phyloP scores from a whole-genome alignment of 1,140 invertebrate genomes.

The Nomia melanderi region DNA sequence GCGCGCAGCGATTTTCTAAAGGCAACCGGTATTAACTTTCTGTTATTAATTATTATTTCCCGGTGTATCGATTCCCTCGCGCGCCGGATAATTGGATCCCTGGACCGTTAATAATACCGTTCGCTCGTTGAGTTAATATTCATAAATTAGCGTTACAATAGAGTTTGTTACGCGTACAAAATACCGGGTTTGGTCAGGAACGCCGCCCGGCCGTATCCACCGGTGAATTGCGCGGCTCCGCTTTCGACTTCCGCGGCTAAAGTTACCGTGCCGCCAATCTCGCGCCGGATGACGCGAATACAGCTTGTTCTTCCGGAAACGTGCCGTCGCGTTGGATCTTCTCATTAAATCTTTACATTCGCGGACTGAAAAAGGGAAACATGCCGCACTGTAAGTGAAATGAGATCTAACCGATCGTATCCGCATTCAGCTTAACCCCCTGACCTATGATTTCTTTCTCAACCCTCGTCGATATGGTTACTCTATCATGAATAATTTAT shows the following conservation, averaged over 20 bases:
- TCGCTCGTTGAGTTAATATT: constrained; percentile 49
- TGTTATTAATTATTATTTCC: constrained; percentile 45
- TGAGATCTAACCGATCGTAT: no score
- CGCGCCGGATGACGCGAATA: neutral
- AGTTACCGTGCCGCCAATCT: neutral
- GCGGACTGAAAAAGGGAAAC: no score
- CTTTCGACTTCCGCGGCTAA: neutral
- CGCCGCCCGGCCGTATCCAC: no score
- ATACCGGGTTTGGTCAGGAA: neutral
- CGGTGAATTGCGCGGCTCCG: neutral
- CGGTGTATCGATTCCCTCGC: constrained; percentile 38
- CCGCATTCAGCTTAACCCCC: no score
- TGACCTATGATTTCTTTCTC: no score
- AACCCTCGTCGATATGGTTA: no score
- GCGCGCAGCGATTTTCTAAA: constrained; percentile 14
- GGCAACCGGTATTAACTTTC: constrained; percentile 32
- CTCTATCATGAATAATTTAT: no score
- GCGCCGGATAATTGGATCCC: constrained; percentile 32
- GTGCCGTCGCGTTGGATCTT: neutral
- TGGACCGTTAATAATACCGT: constrained; percentile 41
- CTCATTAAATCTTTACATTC: neutral
- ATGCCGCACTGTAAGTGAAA: no score
- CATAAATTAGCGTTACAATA: constrained; percentile 53
- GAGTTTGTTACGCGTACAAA: constrained; percentile 24
- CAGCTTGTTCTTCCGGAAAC: neutral